Evolutionary conservation across 2,888 invertebrate species (phyloP).

Genomic region (Drosophila melanosoma): DNA sequence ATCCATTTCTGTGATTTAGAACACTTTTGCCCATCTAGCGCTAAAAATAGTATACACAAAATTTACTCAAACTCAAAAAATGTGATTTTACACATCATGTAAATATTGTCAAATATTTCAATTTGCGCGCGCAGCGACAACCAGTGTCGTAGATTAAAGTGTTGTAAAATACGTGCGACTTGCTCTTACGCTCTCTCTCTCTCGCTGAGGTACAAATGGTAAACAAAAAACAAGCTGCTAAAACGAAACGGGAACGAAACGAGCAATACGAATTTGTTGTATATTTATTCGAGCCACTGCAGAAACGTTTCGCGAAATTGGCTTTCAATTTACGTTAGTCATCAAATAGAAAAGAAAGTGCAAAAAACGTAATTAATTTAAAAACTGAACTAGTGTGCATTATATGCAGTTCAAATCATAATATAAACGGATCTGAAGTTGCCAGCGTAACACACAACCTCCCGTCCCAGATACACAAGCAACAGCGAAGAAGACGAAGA

Average conservation of each 20-base stretch:
- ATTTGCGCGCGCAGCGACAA: constrained; percentile 14
- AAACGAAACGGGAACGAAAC: constrained; percentile 55
- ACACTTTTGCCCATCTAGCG: not conserved
- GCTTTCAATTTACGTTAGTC: constrained; percentile 46
- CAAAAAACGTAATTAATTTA: constrained; percentile 52
- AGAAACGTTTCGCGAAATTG: constrained; percentile 52
- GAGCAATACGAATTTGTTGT: constrained; percentile 55
- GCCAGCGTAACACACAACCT: constrained; percentile 37
- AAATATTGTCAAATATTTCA: not conserved
- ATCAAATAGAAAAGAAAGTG: constrained; percentile 50
- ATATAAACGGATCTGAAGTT: constrained; percentile 24
- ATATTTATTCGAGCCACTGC: constrained; percentile 68
- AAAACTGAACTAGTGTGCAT: constrained; percentile 26
- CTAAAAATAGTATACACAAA: not conserved
- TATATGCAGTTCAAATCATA: constrained; percentile 21
- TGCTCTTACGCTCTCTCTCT: constrained; percentile 13
- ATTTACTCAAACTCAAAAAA: not conserved
- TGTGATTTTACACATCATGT: not conserved
- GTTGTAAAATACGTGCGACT: constrained; percentile 28
- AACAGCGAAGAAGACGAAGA: constrained; percentile 17
- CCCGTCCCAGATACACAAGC: constrained; percentile 25
- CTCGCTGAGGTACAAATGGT: constrained; percentile 43
- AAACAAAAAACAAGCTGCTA: constrained; percentile 49
- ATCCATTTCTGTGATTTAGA: not conserved
- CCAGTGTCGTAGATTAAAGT: constrained; percentile 30